phyloP scores from a whole-genome alignment of 2,888 invertebrate species.

The Pachymerium ferrugineum region DNA sequence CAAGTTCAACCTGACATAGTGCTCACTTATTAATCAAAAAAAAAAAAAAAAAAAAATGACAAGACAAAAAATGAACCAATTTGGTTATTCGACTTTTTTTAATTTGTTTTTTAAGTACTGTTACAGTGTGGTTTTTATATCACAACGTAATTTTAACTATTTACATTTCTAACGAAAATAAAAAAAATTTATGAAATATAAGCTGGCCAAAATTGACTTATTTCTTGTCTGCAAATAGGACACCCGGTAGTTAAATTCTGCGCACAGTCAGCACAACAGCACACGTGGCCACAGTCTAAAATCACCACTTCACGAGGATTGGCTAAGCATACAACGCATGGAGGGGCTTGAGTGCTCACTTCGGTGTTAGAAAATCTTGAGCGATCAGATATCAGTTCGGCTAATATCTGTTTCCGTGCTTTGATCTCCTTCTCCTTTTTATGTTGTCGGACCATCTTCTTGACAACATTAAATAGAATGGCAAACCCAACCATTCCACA shows the following conservation, averaged over 20 bases:
- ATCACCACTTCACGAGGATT: conserved; percentile 82
- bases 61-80: too few species aligned
- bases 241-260: conserved; percentile 63
- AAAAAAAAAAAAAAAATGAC: too few species aligned
- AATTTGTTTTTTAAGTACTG: too few species aligned
- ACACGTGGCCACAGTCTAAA: conserved; percentile 84
- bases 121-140: too few species aligned
- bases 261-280: conserved; percentile 79
- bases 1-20: too few species aligned
- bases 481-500: conserved; percentile 56
- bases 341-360: conserved; percentile 54
- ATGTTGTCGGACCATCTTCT: background rate
- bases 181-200: conserved; percentile 53
- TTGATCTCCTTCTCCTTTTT: background rate
- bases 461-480: conserved; percentile 50
- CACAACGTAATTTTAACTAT: too few species aligned
- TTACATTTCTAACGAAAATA: too few species aligned
- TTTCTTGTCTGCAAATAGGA: conserved; percentile 70
- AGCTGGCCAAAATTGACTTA: conserved; percentile 66
- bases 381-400: conserved; percentile 43
- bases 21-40: too few species aligned
- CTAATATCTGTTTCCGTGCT: background rate
- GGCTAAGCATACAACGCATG: conserved; percentile 77
- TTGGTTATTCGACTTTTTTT: too few species aligned
- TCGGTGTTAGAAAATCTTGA: conserved; percentile 11